Percentiles rank a stretch among this genome's conserved stretches.
Evolutionary conservation across 2,797 vertebrate genomes (phyloP).

Genomic region (Nyctibius grandis): DNA sequence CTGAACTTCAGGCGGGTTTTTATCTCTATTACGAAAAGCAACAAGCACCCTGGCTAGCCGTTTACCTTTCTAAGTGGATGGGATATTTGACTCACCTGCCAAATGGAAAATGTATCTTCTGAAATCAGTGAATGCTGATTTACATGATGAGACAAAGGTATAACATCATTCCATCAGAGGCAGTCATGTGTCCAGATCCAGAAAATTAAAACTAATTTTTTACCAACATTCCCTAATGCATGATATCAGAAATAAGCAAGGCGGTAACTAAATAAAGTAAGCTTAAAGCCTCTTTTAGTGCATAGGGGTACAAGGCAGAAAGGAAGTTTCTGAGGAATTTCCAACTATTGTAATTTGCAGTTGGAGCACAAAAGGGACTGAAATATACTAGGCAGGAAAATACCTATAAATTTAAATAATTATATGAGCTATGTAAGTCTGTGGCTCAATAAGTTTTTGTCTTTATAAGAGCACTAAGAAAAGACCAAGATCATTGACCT

Average conservation of each 20-base stretch:
- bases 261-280: not conserved
- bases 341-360: not conserved
- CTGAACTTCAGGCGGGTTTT: not conserved
- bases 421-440: not conserved
- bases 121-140: not conserved
- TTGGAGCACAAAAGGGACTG: not conserved
- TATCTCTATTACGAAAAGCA: not conserved
- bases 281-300: not conserved
- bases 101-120: not conserved
- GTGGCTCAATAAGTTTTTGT: not conserved
- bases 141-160: not conserved
- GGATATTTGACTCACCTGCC: not conserved
- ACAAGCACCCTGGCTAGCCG: not conserved
- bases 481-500: not conserved
- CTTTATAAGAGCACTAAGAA: not conserved
- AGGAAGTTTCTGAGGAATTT: not conserved
- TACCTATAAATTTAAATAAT: not conserved
- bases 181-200: not conserved
- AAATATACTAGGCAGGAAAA: not conserved
- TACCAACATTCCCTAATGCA: not conserved
- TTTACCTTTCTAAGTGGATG: not conserved
- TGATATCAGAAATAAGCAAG: not conserved
- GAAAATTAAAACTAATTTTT: not conserved
- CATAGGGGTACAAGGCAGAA: not conserved
- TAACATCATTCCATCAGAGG: not conserved